These are phyloP conservation scores for Colistium nudipinnis DNA, from an alignment of 2,113 vertebrate species.

Conservation along the genomic window DNA sequence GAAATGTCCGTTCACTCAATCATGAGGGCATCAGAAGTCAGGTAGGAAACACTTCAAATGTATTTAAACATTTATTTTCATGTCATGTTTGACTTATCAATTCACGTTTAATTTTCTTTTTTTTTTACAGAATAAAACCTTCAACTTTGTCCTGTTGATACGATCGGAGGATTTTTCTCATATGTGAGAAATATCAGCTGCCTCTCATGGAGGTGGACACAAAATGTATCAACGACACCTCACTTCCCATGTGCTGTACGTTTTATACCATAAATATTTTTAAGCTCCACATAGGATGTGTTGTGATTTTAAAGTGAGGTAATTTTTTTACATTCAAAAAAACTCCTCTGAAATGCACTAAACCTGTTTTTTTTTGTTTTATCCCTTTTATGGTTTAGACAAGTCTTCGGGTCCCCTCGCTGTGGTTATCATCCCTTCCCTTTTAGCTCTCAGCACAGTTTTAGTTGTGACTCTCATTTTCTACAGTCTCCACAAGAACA, in stretches of 20 bases:
- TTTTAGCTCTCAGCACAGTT: constrained; percentile 73
- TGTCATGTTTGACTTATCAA: background rate
- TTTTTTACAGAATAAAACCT: background rate
- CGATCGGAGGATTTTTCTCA: constrained; percentile 3
- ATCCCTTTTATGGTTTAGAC: constrained; percentile 48
- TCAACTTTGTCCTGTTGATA: constrained; percentile 2
- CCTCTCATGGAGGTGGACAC: constrained; percentile 46
- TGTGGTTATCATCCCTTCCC: constrained; percentile 71
- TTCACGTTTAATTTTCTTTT: background rate
- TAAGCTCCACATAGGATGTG: too few species aligned
- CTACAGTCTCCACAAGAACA: constrained; percentile 65
- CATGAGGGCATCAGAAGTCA: constrained; percentile 4
- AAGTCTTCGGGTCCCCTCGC: constrained; percentile 58
- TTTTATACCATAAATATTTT: too few species aligned
- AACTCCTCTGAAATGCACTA: background rate
- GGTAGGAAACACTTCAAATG: constrained; percentile 18
- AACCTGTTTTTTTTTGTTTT: background rate
- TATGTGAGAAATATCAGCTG: constrained; percentile 56
- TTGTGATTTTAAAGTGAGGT: too few species aligned
- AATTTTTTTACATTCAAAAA: too few species aligned
- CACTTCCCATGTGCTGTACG: constrained; percentile 58
- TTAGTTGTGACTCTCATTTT: constrained; percentile 71
- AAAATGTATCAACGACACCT: constrained; percentile 54
- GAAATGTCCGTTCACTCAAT: background rate
- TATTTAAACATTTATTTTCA: background rate